Conservation (phyloP, 2,113 vertebrate genomes). For the Panthera leo region DNA sequence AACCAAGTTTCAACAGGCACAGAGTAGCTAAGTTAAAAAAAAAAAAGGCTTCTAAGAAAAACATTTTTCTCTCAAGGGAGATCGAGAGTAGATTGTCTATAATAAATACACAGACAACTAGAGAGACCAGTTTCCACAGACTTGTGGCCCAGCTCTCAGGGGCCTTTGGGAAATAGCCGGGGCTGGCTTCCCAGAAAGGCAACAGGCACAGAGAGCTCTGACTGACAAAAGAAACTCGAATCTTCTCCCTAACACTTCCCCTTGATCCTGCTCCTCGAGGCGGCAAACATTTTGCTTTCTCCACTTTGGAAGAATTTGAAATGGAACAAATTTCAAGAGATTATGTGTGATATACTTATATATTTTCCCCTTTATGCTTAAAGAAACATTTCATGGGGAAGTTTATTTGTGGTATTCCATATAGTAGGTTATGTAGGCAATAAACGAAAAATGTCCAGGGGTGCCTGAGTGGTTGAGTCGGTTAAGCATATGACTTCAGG, state of each 20-base stretch:
- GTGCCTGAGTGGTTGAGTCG: too few species aligned
- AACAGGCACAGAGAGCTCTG: not conserved
- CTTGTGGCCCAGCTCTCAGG: not conserved
- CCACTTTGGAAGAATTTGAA: not conserved
- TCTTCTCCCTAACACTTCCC: not conserved
- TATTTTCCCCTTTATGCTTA: not conserved
- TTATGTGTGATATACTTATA: not conserved
- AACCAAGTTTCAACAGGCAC: conserved; percentile 50
- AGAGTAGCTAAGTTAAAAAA: not conserved
- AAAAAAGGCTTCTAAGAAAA: not conserved
- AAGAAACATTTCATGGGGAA: not conserved
- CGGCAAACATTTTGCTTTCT: not conserved
- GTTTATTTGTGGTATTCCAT: not conserved
- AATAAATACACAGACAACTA: not conserved
- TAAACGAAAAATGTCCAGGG: not conserved
- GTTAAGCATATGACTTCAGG: too few species aligned
- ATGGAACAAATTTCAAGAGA: not conserved
- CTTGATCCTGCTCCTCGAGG: not conserved
- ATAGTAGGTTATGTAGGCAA: not conserved
- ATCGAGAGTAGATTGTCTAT: not conserved
- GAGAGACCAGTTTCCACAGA: not conserved
- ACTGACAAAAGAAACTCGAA: not conserved
- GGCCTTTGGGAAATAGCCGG: accelerated
- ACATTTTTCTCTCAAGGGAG: not conserved
- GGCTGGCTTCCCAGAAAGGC: not conserved